Evolutionary conservation across 2,113 vertebrate species (phyloP).

Genomic region (Dromiciops gliroides): DNA sequence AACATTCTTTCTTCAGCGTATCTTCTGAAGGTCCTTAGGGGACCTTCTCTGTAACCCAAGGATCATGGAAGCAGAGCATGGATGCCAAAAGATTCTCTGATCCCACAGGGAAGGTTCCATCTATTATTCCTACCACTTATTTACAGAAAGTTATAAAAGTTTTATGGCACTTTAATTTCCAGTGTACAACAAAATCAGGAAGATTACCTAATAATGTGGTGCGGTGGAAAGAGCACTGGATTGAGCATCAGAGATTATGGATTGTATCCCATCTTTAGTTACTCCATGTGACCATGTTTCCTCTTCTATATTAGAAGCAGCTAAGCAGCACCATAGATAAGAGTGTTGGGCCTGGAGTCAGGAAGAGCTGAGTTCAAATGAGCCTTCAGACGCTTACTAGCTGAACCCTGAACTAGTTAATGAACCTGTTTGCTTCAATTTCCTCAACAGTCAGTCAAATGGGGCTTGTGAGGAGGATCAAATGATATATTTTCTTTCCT

Average conservation of each 20-base stretch:
- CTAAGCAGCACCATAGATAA: background rate
- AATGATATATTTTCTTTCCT: background rate
- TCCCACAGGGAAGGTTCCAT: background rate
- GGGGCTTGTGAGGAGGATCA: background rate
- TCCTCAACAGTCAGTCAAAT: background rate
- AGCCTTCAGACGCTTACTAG: background rate
- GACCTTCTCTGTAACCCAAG: slow-evolving; percentile 30
- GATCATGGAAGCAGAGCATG: slow-evolving; percentile 1
- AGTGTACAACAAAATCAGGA: background rate
- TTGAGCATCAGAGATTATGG: background rate
- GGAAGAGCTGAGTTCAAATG: background rate
- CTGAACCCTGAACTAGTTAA: too few relatives aligned
- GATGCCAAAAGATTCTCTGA: slow-evolving; percentile 7
- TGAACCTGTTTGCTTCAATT: background rate
- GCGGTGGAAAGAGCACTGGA: background rate
- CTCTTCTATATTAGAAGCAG: background rate
- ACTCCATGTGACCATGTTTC: background rate
- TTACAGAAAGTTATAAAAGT: slow-evolving; percentile 4
- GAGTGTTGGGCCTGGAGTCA: background rate
- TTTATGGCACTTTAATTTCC: background rate
- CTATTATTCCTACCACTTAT: slow-evolving; percentile 24
- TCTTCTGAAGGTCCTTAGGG: background rate
- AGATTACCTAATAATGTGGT: background rate
- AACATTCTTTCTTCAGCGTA: background rate
- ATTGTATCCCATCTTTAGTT: background rate